Evolutionary conservation across 2,113 vertebrate species (phyloP), one percentile per base, ranked within the genome.

Genomic region (Nanorana parkeri): DNA sequence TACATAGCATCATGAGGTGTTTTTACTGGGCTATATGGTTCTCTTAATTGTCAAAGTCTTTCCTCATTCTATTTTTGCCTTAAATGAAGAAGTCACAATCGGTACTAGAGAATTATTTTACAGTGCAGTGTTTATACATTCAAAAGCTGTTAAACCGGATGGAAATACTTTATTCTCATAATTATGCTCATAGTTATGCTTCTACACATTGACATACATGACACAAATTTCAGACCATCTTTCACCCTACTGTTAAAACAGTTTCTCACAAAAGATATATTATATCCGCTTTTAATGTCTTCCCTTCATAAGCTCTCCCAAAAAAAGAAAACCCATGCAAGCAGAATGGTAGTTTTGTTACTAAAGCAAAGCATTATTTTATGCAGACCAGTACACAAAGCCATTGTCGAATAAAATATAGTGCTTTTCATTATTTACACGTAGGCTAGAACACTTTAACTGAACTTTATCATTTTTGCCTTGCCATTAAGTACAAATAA

Each of bases 401-500:
- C 20, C 17, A 58, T 80, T 80, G 60, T 61, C 29, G 16, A 66
- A 74, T 41, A 66, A 65, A 66, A 66, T 23, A 74, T 66, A 75
- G 68, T n/a, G 5, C n/a, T 66, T 66, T 66, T 56, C 32, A 16
- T 54, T 81, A 54, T 81, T 41, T 81, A 81, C 69, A 81, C 32
- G 52, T 81, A 67, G 64, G 80, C 80, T 72, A 80, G 32, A 72
- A 81, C 69, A 81, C 69, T 54, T 54, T 55, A 92, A 93, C 90
- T 92, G 92, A 94, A 88, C 90, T 90, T 64, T 63, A 75, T 66
- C 73, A 81, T 66, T 91, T 10, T 91, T 89, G 88, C 89, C 93
- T 94, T 94, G 94, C 90, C 88, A 87, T 94, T 94, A 92, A 95
- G 90, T 96, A 96, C 91, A 96, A 96, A 97, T 94, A 89, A 94